Base-by-base conservation (phyloP, 2,113 vertebrate genomes). In the Anseranas semipalmata region DNA sequence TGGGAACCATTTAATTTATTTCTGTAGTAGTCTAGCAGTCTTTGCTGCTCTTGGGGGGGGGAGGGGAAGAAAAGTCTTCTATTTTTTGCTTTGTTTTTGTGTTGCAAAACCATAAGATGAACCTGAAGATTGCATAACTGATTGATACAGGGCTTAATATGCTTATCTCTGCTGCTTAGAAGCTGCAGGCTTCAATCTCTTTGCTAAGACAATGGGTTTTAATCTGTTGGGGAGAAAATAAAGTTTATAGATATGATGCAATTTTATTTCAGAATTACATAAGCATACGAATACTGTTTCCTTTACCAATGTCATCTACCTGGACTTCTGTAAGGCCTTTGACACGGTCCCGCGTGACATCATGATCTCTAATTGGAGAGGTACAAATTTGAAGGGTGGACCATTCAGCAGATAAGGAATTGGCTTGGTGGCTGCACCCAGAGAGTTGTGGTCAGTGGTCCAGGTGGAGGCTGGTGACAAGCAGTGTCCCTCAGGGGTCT, bases 1-100 rank as follows among this genome's bases (percentile, higher is more conserved):
- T 99, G 93, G 94, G 97, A 90, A 67, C 33, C 39, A 35, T 24
- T 37, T 84, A 28, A 24, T 76, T 86, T 85, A 15, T 22, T 90
- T 87, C n/a, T 80, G 7, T 37, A 17, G 35, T 85, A 59, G 46
- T 89, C 28, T 45, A 46, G 27, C 28, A 55, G 65, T 63, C 53
- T 32, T 67, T 59, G 22, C 27, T 60, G 14, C 68, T 86, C n/a
- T 50, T 1, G 13, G 14, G 33, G 13, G 12, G 28, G 27, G 15
- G 30, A 13, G 35, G 71, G 58, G 46, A 24, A 46, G 2, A 56
- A 10, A 3, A 21, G 7, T 77, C 7, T 56, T 84, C 70, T 56
- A 3, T 33, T 86, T 17, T 17, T 71, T 80, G 2, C 52, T n/a
- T 65, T 78, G 32, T 48, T 8, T 89, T 33, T 58, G 39, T 88